Evolutionary conservation across 1,140 invertebrate genomes (phyloP).

Genomic region (Scylla paramamosain): DNA sequence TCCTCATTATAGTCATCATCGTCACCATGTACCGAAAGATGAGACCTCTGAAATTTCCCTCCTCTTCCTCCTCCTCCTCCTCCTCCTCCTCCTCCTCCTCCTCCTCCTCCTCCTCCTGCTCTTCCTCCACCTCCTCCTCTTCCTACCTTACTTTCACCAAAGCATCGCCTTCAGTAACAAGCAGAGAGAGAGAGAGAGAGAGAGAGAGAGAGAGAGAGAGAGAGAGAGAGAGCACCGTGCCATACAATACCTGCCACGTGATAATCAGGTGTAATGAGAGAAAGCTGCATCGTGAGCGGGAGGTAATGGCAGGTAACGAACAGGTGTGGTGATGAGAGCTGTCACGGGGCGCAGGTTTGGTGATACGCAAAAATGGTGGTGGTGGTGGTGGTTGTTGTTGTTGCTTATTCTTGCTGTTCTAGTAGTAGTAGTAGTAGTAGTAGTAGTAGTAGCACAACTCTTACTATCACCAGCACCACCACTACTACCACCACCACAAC

Average conservation of each 20-base stretch:
- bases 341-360: background rate
- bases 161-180: too few relatives aligned
- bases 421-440: too few relatives aligned
- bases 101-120: background rate
- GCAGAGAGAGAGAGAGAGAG: conserved; percentile 11
- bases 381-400: background rate
- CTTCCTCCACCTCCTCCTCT: background rate
- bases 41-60: too few relatives aligned
- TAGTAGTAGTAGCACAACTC: too few relatives aligned
- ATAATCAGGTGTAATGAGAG: background rate
- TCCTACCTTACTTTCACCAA: background rate
- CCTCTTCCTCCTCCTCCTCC: too few relatives aligned
- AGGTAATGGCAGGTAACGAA: background rate
- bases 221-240: conserved; percentile 6
- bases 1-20: too few relatives aligned
- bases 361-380: background rate
- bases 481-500: too few relatives aligned
- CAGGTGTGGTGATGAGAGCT: background rate
- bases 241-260: background rate
- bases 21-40: too few relatives aligned
- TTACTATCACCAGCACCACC: too few relatives aligned
- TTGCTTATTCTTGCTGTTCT: too few relatives aligned
- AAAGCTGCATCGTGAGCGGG: background rate
- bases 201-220: conserved; percentile 41
- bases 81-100: background rate